Evolutionary conservation across 2,888 invertebrate genomes (phyloP).

Genomic region (Erynnis tages): DNA sequence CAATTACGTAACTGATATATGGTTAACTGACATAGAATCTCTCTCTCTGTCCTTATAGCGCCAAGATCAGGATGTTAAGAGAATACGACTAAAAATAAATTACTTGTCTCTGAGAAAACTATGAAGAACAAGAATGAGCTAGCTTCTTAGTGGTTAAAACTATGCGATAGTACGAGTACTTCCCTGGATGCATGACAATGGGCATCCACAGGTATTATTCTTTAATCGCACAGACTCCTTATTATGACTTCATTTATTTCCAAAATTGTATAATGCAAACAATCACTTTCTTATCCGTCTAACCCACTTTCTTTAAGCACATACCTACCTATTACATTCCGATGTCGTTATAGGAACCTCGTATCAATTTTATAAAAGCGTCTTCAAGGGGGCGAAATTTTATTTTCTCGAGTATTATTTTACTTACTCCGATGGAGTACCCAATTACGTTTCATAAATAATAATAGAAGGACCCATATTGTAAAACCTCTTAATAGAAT

Average conservation of each 20-base stretch:
- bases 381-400: constrained; percentile 22
- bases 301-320: constrained; percentile 26
- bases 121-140: not conserved
- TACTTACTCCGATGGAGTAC: constrained; percentile 21
- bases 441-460: constrained; percentile 34
- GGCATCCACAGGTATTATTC: too few relatives aligned
- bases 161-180: too few relatives aligned
- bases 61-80: too few relatives aligned
- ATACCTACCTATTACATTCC: constrained; percentile 31
- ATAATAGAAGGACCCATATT: constrained; percentile 35
- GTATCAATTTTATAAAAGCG: constrained; percentile 25
- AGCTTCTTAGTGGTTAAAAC: too few relatives aligned
- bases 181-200: too few relatives aligned
- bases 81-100: too few relatives aligned
- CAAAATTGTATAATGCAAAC: constrained; percentile 22
- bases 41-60: too few relatives aligned
- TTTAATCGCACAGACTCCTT: too few relatives aligned
- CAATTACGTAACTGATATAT: too few relatives aligned
- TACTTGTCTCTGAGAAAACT: not conserved
- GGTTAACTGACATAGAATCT: too few relatives aligned
- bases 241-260: not conserved
- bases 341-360: constrained; percentile 28
- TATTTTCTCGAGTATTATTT: constrained; percentile 25
- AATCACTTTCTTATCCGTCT: constrained; percentile 17
- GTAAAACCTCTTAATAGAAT: constrained; percentile 49